Conservation (phyloP, 64 coral and sea anemone species). For the Acropora yongei region DNA sequence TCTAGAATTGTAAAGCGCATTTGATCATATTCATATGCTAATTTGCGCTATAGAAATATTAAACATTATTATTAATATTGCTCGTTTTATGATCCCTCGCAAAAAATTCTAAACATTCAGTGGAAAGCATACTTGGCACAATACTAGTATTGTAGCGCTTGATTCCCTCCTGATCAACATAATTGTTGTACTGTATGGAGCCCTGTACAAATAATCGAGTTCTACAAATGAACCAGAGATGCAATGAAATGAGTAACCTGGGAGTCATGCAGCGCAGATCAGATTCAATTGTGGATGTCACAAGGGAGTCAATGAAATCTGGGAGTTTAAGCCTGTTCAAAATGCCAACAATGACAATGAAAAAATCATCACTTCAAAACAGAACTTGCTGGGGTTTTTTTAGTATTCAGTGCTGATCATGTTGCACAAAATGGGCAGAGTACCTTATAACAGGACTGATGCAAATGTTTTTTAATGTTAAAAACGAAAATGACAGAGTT, state of each 20-base stretch:
- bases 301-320: neutral
- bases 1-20: no score
- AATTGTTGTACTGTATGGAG: constrained; percentile 78
- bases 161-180: constrained; percentile 82
- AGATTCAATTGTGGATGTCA: no score
- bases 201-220: constrained; percentile 80
- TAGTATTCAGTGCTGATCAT: no score
- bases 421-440: no score
- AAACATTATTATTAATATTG: neutral
- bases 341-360: neutral
- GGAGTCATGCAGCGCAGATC: no score
- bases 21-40: neutral
- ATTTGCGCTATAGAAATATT: no score
- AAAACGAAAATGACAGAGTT: no score
- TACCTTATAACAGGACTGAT: no score
- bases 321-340: neutral
- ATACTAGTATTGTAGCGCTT: constrained; percentile 60
- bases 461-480: no score
- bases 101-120: neutral
- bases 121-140: constrained; percentile 39
- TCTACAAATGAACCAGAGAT: constrained; percentile 28
- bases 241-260: no score
- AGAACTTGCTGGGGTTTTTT: no score
- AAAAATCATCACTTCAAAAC: neutral
- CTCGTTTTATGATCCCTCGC: neutral